Conservation (phyloP, 1,140 invertebrate species). For the Drosophila athabasca region DNA sequence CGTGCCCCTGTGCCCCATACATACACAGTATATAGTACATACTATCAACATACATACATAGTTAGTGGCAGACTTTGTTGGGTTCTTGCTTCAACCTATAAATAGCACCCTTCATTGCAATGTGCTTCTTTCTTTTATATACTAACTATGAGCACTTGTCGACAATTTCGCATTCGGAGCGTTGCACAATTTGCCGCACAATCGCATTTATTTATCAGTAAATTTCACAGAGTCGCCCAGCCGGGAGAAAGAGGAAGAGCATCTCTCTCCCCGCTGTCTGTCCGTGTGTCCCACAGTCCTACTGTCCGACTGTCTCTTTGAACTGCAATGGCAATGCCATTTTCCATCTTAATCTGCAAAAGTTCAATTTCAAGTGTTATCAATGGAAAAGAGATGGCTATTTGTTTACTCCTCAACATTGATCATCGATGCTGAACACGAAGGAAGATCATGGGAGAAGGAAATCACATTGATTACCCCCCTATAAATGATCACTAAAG, state of each 20-base stretch:
- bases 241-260: conserved; percentile 60
- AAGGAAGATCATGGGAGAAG: not conserved
- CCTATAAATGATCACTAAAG: not conserved
- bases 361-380: conserved; percentile 67
- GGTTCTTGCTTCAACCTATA: conserved; percentile 37
- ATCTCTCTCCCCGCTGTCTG: conserved; percentile 12
- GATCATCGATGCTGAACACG: conserved; percentile 8
- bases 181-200: conserved; percentile 80
- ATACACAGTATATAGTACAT: not conserved
- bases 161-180: conserved; percentile 76
- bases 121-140: conserved; percentile 5
- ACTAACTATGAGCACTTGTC: conserved; percentile 60
- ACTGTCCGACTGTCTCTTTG: conserved; percentile 44
- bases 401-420: conserved; percentile 53
- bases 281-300: not conserved
- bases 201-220: conserved; percentile 80
- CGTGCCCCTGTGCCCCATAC: conserved; percentile 22
- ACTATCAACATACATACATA: conserved; percentile 6
- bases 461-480: not conserved
- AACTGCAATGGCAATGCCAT: conserved; percentile 63
- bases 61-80: conserved; percentile 30
- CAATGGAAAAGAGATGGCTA: conserved; percentile 51
- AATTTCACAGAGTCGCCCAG: conserved; percentile 57
- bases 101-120: conserved; percentile 39
- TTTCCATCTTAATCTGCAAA: conserved; percentile 67